phyloP scores from a whole-genome alignment of 2,113 vertebrate genomes.

The Bos javanicus region DNA sequence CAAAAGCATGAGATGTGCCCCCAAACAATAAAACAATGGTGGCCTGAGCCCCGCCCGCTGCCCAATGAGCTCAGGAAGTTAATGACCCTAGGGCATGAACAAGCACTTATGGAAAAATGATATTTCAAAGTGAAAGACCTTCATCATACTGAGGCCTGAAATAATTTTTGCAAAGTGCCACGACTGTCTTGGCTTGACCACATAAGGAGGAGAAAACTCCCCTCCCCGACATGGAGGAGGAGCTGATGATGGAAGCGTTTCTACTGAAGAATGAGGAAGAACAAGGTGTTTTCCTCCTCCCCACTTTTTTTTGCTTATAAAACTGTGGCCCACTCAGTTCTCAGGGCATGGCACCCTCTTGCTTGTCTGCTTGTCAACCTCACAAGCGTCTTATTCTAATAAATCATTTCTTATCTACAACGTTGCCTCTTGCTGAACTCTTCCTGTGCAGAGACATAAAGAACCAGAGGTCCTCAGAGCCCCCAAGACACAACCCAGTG shows the following conservation, averaged over 20 bases:
- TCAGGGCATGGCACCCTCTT: background rate
- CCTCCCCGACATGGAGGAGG: background rate
- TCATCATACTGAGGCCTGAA: background rate
- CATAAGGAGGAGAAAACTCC: background rate
- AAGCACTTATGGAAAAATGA: background rate
- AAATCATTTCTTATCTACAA: background rate
- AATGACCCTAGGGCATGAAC: background rate
- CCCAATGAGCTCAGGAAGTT: background rate
- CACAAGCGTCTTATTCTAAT: background rate
- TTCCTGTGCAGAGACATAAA: background rate
- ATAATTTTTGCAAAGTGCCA: background rate
- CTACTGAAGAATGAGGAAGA: background rate
- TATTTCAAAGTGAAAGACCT: background rate
- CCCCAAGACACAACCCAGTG: background rate
- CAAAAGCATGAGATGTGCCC: background rate
- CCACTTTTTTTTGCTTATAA: background rate
- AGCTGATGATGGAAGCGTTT: background rate
- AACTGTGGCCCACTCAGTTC: background rate
- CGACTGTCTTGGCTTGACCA: background rate
- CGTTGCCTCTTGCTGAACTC: background rate
- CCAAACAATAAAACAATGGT: background rate
- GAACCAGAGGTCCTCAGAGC: background rate
- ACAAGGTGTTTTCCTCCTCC: background rate
- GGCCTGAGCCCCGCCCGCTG: rapidly evolving
- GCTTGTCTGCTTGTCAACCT: background rate